Conservation (phyloP, 2,797 vertebrate species). For the Erithacus rubecula region DNA sequence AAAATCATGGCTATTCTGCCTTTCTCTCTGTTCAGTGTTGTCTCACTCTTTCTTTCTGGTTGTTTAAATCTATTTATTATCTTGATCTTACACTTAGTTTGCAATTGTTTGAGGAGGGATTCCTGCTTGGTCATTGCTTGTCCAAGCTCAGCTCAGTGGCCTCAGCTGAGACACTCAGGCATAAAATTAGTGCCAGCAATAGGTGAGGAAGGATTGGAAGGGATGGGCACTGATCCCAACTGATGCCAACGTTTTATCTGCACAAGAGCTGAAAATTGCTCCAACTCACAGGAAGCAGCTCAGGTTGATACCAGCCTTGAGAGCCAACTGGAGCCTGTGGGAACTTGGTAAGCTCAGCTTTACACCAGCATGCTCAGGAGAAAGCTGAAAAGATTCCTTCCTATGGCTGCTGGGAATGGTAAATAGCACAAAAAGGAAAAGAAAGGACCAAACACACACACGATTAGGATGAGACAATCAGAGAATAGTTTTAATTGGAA, state of each 20-base stretch:
- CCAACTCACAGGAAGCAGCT: not conserved
- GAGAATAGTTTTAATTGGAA: not conserved
- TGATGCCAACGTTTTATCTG: not conserved
- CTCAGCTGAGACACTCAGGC: not conserved
- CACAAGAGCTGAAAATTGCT: not conserved
- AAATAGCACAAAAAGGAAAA: not conserved
- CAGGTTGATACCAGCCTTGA: not conserved
- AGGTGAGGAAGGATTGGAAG: not conserved
- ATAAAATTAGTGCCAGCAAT: not conserved
- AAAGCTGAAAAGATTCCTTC: not conserved
- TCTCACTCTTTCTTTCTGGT: not conserved
- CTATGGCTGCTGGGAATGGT: not conserved
- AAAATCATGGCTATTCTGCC: not conserved
- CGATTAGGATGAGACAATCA: not conserved
- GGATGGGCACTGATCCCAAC: not conserved
- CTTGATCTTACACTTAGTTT: not conserved
- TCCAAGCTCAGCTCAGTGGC: not conserved
- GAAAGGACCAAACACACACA: not conserved
- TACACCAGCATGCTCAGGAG: accelerated
- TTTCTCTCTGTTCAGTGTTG: not conserved
- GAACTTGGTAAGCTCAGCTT: not conserved
- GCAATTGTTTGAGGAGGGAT: not conserved
- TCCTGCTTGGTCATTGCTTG: not conserved
- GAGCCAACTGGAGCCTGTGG: not conserved
- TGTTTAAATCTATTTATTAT: not conserved